These are phyloP conservation scores for Tetragnatha versicolor DNA, from an alignment of 1,140 invertebrate species.

Conservation along the genomic window DNA sequence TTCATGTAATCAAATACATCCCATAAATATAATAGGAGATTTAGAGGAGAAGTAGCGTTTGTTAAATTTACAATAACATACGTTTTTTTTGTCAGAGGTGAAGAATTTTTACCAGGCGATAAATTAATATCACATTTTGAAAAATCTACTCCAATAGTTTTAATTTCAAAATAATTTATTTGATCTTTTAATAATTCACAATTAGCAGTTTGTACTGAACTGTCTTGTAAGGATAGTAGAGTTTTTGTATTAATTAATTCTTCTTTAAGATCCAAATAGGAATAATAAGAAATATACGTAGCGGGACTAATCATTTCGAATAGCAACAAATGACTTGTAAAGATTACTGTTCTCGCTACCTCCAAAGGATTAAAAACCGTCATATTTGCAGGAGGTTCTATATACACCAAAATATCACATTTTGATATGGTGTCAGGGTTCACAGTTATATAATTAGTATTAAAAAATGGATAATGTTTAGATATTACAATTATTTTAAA, in stretches of 20 bases:
- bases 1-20: slow-evolving; percentile 18
- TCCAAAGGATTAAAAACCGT: not conserved
- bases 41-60: not conserved
- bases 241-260: slow-evolving; percentile 6
- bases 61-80: slow-evolving; percentile 4
- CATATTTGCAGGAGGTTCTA: not conserved
- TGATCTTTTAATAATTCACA: slow-evolving; percentile 11
- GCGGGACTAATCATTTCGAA: not conserved
- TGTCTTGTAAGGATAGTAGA: not conserved
- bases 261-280: not conserved
- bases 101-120: not conserved
- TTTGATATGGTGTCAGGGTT: not conserved
- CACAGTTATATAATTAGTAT: not conserved
- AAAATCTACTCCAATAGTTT: slow-evolving; percentile 2
- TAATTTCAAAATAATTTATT: slow-evolving; percentile 3
- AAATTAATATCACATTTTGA: slow-evolving; percentile 10
- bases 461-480: not conserved
- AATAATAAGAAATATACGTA: not conserved
- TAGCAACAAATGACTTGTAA: slow-evolving; percentile 13
- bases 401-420: slow-evolving; percentile 1
- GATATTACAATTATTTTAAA: slow-evolving; percentile 1
- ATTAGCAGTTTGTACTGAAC: not conserved
- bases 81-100: not conserved
- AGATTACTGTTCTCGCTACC: not conserved
- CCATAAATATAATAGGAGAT: not conserved